phyloP scores from a whole-genome alignment of 2,888 invertebrate species.

The Carterocephalus palaemon region DNA sequence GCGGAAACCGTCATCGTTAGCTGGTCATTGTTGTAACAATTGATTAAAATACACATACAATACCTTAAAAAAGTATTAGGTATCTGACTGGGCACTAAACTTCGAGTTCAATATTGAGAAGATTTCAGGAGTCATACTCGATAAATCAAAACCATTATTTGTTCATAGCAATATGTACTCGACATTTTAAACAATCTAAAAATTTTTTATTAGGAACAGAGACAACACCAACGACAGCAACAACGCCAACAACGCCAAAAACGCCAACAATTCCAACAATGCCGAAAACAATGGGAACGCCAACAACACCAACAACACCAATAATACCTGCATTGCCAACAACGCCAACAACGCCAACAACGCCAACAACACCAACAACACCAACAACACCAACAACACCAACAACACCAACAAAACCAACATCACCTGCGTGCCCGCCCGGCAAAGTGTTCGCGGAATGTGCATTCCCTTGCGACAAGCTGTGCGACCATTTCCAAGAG shows the following conservation, averaged over 20 bases:
- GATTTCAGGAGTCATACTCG: no score
- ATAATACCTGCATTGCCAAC: slow-evolving; percentile 17
- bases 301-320: slow-evolving; percentile 9
- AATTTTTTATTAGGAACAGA: no score
- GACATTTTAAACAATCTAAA: no score
- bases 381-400: background rate
- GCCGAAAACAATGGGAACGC: background rate
- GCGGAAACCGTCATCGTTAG: no score
- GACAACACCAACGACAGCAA: slow-evolving; percentile 16
- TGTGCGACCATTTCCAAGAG: slow-evolving; percentile 83
- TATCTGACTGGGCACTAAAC: no score
- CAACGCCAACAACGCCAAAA: slow-evolving; percentile 3
- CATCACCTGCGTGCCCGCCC: slow-evolving; percentile 43
- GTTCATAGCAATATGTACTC: no score
- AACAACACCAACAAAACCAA: slow-evolving; percentile 20
- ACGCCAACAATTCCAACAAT: background rate
- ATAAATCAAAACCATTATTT: no score
- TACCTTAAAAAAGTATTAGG: no score
- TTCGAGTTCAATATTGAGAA: no score
- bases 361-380: slow-evolving; percentile 21
- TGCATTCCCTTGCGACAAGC: slow-evolving; percentile 83
- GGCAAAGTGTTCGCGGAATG: slow-evolving; percentile 83
- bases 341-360: slow-evolving; percentile 2
- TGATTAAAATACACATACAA: no score
- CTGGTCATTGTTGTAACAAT: no score